Percentiles rank a stretch among this genome's conserved stretches.
phyloP scores from a whole-genome alignment of 1,140 invertebrate genomes.

The Zelostemma sp. region DNA sequence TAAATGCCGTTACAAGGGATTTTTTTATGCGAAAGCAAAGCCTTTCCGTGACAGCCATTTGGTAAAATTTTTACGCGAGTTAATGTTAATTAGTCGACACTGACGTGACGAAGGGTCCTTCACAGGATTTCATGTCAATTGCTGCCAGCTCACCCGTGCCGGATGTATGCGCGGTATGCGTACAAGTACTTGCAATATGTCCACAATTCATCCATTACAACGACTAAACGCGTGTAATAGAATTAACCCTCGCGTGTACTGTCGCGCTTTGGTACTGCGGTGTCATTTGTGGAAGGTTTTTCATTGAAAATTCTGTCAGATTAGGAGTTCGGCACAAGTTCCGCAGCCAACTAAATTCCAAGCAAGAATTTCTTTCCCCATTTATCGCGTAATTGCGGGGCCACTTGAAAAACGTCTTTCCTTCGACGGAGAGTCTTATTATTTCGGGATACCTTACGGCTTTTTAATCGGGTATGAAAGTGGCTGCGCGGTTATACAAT shows the following conservation, averaged over 20 bases:
- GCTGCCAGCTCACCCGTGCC: constrained; percentile 41
- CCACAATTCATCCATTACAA: constrained; percentile 45
- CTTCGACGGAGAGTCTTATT: neutral
- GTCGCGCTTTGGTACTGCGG: constrained; percentile 29
- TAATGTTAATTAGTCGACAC: constrained; percentile 62
- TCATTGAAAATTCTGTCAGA: too few species aligned
- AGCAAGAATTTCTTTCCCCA: too few species aligned
- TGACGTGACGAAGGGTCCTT: constrained; percentile 56
- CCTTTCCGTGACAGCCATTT: constrained; percentile 42
- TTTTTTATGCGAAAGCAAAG: too few species aligned
- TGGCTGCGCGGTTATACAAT: constrained; percentile 25
- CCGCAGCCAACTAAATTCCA: too few species aligned
- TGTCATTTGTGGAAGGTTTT: constrained; percentile 37
- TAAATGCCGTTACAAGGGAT: too few species aligned
- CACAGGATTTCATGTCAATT: constrained; percentile 51
- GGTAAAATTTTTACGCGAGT: constrained; percentile 57
- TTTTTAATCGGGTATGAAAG: constrained; percentile 16
- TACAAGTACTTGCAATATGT: constrained; percentile 50
- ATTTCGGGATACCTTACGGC: constrained; percentile 19
- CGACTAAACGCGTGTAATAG: constrained; percentile 32
- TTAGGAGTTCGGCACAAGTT: too few species aligned
- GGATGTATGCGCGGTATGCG: constrained; percentile 39
- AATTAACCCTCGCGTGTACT: constrained; percentile 24
- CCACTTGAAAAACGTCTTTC: neutral
- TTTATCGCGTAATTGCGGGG: neutral